Evolutionary conservation across 2,888 invertebrate genomes (phyloP), one percentile per base, ranked within the genome.

Genomic region (Molorchus minor): DNA sequence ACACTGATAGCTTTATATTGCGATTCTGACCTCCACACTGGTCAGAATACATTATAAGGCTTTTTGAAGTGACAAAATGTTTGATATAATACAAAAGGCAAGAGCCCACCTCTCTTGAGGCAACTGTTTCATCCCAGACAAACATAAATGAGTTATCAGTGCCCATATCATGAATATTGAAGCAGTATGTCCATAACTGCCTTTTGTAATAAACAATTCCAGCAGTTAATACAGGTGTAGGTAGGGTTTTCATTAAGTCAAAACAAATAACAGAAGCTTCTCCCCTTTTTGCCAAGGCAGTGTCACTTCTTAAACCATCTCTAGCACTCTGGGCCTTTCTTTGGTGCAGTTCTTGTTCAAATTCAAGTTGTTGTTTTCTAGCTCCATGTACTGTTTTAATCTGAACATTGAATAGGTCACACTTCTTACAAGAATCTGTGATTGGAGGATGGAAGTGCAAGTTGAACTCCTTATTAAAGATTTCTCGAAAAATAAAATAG

Each of bases 221-320:
- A 33, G 66, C 64, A 43, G 56, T 59, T 21, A 68, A 30, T 16
- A 61, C 63, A 16, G 69, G 70, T 46, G 66, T 69, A 10, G 68
- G 67, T 44, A 67, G 46, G 40, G 70, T 70, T 55, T 67, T 70
- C 65, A 67, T 65, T 10, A 70, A 51, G 40, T 69, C 67, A 64
- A 69, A 69, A 30, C 51, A 35, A 7, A 64, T 35, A 25, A 38
- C 51, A 16, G 60, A 44, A 20, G 53, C 55, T 10, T 29, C 15
- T 30, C 44, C 44, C 25, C 51, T 17, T 25, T 25, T 3, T 25
- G 25, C 25, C 8, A 5, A 5, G 3, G 8, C 8, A 5, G 3
- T 51, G 57, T 67, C 63, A 17, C 55, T 25, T 61, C 54, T 61
- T 45, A 67, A 13, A 33, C 60, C 58, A 40, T 61, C 43, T 52